Conservation (phyloP, 2,888 invertebrate species). For the Galerucella nymphaeae region DNA sequence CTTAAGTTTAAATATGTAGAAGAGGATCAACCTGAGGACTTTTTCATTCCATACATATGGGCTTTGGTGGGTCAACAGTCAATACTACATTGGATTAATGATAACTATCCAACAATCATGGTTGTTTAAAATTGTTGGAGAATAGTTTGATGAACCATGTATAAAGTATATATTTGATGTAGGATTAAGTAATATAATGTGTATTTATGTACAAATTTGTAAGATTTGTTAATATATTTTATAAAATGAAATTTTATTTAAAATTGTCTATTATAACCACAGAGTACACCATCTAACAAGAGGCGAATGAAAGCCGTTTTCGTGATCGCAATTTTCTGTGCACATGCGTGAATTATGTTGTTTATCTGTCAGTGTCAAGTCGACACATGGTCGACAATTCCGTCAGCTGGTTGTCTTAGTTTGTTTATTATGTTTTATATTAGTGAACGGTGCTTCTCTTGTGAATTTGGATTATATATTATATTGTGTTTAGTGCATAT, state of each 20-base stretch:
- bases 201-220: slow-evolving; percentile 32
- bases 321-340: too few species aligned
- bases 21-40: slow-evolving; percentile 98
- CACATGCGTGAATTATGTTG: too few species aligned
- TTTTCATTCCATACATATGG: slow-evolving; percentile 99
- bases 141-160: slow-evolving; percentile 9
- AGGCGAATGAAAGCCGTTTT: too few species aligned
- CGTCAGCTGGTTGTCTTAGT: too few species aligned
- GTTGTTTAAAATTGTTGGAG: slow-evolving; percentile 5
- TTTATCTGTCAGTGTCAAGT: too few species aligned
- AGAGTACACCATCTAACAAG: too few species aligned
- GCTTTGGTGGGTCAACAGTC: slow-evolving; percentile 76
- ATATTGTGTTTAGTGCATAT: too few species aligned
- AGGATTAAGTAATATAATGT: slow-evolving; percentile 17
- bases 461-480: too few species aligned
- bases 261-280: not conserved
- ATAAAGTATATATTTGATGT: slow-evolving; percentile 16
- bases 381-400: too few species aligned
- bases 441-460: too few species aligned
- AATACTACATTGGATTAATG: slow-evolving; percentile 59
- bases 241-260: slow-evolving; percentile 14
- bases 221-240: slow-evolving; percentile 29
- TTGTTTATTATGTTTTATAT: too few species aligned
- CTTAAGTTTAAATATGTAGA: slow-evolving; percentile 99
- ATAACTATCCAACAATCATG: slow-evolving; percentile 22